A percentile compares a stretch with the other conserved stretches of the same genome.
Evolutionary conservation across 2,888 invertebrate species (phyloP).

Genomic region (Drosophila buzzatii): DNA sequence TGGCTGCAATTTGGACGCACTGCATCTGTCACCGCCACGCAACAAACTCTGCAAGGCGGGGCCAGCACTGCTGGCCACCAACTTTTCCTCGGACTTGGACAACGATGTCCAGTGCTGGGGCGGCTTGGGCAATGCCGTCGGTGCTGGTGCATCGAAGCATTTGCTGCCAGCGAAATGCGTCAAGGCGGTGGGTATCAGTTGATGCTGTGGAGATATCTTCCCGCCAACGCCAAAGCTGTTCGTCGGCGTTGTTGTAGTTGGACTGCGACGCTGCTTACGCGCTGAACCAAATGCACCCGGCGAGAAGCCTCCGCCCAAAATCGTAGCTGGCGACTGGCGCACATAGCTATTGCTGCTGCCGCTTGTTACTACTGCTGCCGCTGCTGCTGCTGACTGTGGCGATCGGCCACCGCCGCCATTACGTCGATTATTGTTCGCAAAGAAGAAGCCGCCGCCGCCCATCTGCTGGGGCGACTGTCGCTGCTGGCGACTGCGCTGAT

Average conservation of each 20-base stretch:
- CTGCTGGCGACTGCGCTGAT: conserved; percentile 71
- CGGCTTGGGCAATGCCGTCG: conserved; percentile 92
- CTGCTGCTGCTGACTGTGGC: conserved; percentile 51
- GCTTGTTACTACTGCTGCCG: conserved; percentile 13
- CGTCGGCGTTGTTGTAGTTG: conserved; percentile 39
- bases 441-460: conserved; percentile 63
- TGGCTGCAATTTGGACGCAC: conserved; percentile 50
- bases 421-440: conserved; percentile 62
- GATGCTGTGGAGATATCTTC: conserved; percentile 81
- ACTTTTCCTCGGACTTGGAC: conserved; percentile 83
- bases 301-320: conserved; percentile 74
- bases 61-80: conserved; percentile 84
- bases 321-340: conserved; percentile 80
- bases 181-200: conserved; percentile 84
- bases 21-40: conserved; percentile 54
- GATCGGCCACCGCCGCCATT: conserved; percentile 69
- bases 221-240: conserved; percentile 60
- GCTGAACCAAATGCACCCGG: conserved; percentile 56
- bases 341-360: conserved; percentile 25
- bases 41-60: conserved; percentile 70
- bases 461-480: conserved; percentile 72
- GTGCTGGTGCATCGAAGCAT: conserved; percentile 93
- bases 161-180: conserved; percentile 90
- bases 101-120: conserved; percentile 91
- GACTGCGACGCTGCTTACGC: conserved; percentile 78